Conservation (phyloP, 2,797 vertebrate species). For the Epinephelus malabaricus region DNA sequence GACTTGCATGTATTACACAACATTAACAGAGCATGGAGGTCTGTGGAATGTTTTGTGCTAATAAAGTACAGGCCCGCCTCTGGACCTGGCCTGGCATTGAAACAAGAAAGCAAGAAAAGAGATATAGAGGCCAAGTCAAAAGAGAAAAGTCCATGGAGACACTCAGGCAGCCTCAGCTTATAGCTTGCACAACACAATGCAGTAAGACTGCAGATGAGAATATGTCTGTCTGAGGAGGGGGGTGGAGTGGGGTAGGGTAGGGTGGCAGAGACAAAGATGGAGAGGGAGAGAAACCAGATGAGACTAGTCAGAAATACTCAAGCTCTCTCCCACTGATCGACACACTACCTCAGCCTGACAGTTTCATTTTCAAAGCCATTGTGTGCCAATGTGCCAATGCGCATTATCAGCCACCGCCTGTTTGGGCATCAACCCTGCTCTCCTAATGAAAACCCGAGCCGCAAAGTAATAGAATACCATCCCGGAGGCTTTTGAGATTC, state of each 20-base stretch:
- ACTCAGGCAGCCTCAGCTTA: slow-evolving; percentile 41
- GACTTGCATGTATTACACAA: slow-evolving; percentile 1
- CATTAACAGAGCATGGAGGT: slow-evolving; percentile 6
- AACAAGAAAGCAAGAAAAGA: slow-evolving; percentile 17
- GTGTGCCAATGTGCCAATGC: slow-evolving; percentile 63
- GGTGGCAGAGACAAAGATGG: slow-evolving; percentile 51
- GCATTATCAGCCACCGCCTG: slow-evolving; percentile 55
- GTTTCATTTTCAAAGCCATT: slow-evolving; percentile 69
- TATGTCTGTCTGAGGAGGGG: slow-evolving; percentile 47
- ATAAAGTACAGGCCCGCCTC: slow-evolving; percentile 19
- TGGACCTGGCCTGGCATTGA: neutral
- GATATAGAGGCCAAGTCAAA: slow-evolving; percentile 35
- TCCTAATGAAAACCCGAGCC: slow-evolving; percentile 43
- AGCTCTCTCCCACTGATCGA: slow-evolving; percentile 61
- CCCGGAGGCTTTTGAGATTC: slow-evolving; percentile 33
- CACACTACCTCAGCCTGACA: slow-evolving; percentile 66
- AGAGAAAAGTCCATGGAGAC: slow-evolving; percentile 37
- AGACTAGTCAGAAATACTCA: slow-evolving; percentile 69
- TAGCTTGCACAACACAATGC: slow-evolving; percentile 63
- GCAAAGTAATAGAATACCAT: slow-evolving; percentile 36
- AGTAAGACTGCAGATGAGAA: slow-evolving; percentile 73
- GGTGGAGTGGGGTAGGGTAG: neutral
- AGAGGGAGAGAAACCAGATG: slow-evolving; percentile 71
- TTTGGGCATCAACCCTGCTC: slow-evolving; percentile 45
- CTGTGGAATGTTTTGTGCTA: slow-evolving; percentile 8